Evolutionary conservation across 2,888 invertebrate species (phyloP).

Genomic region (Platycnemis pennipes): DNA sequence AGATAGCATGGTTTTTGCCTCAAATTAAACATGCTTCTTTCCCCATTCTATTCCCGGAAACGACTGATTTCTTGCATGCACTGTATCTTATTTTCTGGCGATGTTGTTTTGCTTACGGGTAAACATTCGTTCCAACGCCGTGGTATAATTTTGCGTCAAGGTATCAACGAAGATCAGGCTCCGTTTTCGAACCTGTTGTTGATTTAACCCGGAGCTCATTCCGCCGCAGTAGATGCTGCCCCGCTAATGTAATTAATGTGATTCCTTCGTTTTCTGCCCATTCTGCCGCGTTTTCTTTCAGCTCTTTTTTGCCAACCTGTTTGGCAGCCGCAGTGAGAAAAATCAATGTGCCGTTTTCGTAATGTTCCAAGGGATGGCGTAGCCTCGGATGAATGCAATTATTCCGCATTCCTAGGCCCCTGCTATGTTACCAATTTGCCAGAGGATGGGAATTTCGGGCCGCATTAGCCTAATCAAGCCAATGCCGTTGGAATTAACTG

Average conservation of each 20-base stretch:
- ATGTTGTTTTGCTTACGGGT: not conserved
- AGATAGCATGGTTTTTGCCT: no score
- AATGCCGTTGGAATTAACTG: conserved; percentile 11
- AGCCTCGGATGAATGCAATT: not conserved
- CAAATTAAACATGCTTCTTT: no score
- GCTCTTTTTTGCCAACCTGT: not conserved
- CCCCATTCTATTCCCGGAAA: no score
- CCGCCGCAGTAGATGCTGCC: not conserved
- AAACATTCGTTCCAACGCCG: not conserved
- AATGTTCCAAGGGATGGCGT: conserved; percentile 7
- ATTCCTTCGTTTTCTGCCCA: conserved; percentile 1
- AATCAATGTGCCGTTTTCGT: conserved; percentile 22
- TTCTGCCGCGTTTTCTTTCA: not conserved
- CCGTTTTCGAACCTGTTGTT: not conserved
- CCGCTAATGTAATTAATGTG: conserved; percentile 21
- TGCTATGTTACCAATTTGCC: conserved; percentile 27
- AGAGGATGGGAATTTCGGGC: conserved; percentile 14
- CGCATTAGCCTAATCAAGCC: conserved; percentile 36
- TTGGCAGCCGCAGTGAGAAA: not conserved
- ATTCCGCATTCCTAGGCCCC: conserved; percentile 18
- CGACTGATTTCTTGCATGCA: no score
- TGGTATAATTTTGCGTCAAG: not conserved
- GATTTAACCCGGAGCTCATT: not conserved
- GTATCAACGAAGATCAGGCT: not conserved
- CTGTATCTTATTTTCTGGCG: no score